Base-by-base conservation (phyloP, 1,140 invertebrate genomes). In the Heterodera carotae region DNA sequence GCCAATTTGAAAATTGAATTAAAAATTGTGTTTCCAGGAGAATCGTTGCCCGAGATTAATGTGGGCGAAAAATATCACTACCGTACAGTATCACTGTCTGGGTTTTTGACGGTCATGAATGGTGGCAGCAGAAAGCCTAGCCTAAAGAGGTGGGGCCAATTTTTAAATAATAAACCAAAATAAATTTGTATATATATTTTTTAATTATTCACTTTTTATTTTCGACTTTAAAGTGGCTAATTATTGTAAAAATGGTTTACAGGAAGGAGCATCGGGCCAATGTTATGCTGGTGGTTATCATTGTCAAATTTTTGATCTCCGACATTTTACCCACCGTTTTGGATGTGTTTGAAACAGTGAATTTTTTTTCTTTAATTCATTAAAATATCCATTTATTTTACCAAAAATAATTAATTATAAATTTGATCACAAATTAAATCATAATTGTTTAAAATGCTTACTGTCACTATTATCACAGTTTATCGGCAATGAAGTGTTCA, bases 221-320 rank as follows among this genome's bases (percentile, higher is more conserved):
- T n/a, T n/a, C n/a, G n/a, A n/a, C n/a, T n/a, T n/a, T n/a, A n/a
- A n/a, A n/a, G n/a, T n/a, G n/a, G n/a, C n/a, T n/a, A n/a, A n/a
- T n/a, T n/a, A n/a, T n/a, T n/a, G n/a, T n/a, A n/a, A n/a, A n/a
- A n/a, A n/a, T n/a, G n/a, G n/a, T 39, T 62, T 83, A 29, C 64
- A 86, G 80, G 53, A 86, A 86, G 64, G 85, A 86, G 15, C 85
- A 86, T 67, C 75, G 79, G n/a, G 81, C 85, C 39, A 86, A 86
- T 76, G 78, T 86, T 31, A 84, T 86, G 78, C 76, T 87, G 48
- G 78, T 87, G 8, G 67, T 86, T 12, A 78, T 86, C 0, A 86
- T 86, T 43, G 81, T 83, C 18, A 86, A 86, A 70, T 86, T 86
- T 67, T 36, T 86, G 18, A 70, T 84, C 59, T 85, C 85, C 25